Evolutionary conservation across 2,113 vertebrate genomes (phyloP), one percentile per base, ranked within the genome.

Genomic region (Lipophrys pholis): DNA sequence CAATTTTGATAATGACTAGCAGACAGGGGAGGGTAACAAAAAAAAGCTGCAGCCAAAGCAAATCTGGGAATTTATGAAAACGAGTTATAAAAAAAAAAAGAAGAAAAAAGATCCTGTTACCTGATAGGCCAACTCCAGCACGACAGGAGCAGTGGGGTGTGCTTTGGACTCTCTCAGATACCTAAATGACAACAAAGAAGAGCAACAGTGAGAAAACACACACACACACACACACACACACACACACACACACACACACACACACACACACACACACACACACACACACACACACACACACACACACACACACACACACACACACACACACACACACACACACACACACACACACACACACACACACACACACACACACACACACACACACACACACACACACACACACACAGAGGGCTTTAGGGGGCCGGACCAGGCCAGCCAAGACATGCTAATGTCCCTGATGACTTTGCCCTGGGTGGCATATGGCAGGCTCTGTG

Each of bases 41-140:
- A 92, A 80, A 90, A 95, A 93, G 79, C 83, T 85, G 91, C 92
- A 87, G 84, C 89, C 88, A 78, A 74, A 82, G 79, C 86, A 12
- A 52, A 52, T 64, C 11, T 58, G 39, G 65, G 17, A 45, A 71
- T 92, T 93, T 93, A 86, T 87, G 68, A 62, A 69, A 49, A 74
- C 63, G 61, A n/a, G 45, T 12, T 7, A 15, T 1, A 15, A n/a
- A 68, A 79, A 74, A 65, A 83, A 43, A 15, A 54, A 39, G 49
- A 51, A 63, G 46, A 51, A 46, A 54, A 11, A 0, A 75, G 65
- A 63, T 35, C 54, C 66, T 73, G 93, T 96, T 97, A 99, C 98
- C 97, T 98, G 95, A 94, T 96, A 97, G 93, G 98, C 97, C 89
- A 99, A 87, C 76, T 96, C 94, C 90, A 99, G 93, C 81, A 99